Percentiles rank a stretch among this genome's conserved stretches.
Conservation (phyloP, 2,888 invertebrate genomes). For the Odontocolon sp. region DNA sequence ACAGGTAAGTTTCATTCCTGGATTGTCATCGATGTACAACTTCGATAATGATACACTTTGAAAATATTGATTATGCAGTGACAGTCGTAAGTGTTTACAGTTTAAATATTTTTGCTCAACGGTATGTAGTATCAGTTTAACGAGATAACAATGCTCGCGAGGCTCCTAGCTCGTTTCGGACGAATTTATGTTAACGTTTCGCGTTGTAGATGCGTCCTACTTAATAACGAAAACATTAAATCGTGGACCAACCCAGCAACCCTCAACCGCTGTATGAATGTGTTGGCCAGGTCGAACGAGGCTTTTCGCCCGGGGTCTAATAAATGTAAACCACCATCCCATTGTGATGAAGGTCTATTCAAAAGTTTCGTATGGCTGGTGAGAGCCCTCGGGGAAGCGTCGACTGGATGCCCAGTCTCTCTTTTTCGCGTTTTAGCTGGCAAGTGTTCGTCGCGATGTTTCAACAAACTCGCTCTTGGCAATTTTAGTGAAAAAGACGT, state of each 20-base stretch:
- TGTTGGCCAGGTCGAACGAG: slow-evolving; percentile 21
- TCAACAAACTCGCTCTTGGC: slow-evolving; percentile 16
- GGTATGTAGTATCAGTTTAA: background rate
- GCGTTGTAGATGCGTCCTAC: slow-evolving; percentile 22
- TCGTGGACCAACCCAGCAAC: background rate
- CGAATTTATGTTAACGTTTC: slow-evolving; percentile 10
- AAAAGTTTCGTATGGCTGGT: slow-evolving; percentile 69
- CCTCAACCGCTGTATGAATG: slow-evolving; percentile 21
- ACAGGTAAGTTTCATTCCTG: slow-evolving; percentile 61
- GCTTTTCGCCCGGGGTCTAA: slow-evolving; percentile 70
- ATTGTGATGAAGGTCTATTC: slow-evolving; percentile 73
- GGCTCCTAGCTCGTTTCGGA: background rate
- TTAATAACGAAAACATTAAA: slow-evolving; percentile 31
- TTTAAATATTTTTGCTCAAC: background rate
- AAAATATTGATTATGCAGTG: background rate
- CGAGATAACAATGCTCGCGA: slow-evolving; percentile 12
- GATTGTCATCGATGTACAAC: slow-evolving; percentile 12
- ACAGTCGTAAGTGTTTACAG: slow-evolving; percentile 52
- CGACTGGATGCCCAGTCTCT: slow-evolving; percentile 49
- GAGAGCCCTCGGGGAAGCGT: slow-evolving; percentile 37
- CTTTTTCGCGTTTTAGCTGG: slow-evolving; percentile 35
- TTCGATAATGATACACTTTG: slow-evolving; percentile 22
- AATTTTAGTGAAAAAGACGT: slow-evolving; percentile 17
- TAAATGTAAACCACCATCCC: slow-evolving; percentile 74
- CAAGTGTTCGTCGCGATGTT: background rate